Base-by-base conservation (phyloP, 2,797 vertebrate species). In the Cygnus olor region DNA sequence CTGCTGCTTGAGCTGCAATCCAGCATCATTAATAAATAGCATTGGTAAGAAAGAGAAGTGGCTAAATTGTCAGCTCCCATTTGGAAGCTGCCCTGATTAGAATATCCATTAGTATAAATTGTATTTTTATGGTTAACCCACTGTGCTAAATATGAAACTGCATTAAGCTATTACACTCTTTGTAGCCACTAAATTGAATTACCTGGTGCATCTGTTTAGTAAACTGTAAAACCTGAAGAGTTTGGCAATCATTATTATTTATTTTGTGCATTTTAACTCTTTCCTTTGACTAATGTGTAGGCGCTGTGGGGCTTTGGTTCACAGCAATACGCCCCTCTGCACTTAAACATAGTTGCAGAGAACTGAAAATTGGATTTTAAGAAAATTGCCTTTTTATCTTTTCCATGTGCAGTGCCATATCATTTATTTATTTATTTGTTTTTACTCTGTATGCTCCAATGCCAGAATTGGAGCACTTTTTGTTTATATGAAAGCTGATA, bases 151-250 rank as follows among this genome's bases (percentile, higher is more conserved):
- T n/a, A 65, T 15, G 42, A 85, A 92, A 44, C 45, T 80, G 51
- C 84, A 53, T 88, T 88, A 88, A 94, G 77, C 57, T 77, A 17
- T 80, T 86, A 85, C 3, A 30, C 15, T 34, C 58, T 72, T 58
- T 73, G 69, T 44, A 85, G 64, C 36, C 73, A 20, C 72, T 77
- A 53, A 90, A 88, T 66, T 54, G 80, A 93, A 90, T 81, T 90
- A 93, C 95, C 77, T 88, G 89, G 80, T 93, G 87, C 65, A 92
- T 90, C 89, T 95, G 91, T 95, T 96, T 90, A 85, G 91, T 51
- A 96, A 95, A 94, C 84, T 80, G 45, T 44, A 69, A 78, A 88
- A 82, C 42, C 77, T 83, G 64, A 85, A 94, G 87, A 64, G 84
- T 51, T 47, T 80, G 80, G 51, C 89, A 88, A 95, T 90, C 60